These are phyloP conservation scores for Emydocephalus ijimae DNA, from an alignment of 2,113 vertebrate genomes.

Conservation along the genomic window DNA sequence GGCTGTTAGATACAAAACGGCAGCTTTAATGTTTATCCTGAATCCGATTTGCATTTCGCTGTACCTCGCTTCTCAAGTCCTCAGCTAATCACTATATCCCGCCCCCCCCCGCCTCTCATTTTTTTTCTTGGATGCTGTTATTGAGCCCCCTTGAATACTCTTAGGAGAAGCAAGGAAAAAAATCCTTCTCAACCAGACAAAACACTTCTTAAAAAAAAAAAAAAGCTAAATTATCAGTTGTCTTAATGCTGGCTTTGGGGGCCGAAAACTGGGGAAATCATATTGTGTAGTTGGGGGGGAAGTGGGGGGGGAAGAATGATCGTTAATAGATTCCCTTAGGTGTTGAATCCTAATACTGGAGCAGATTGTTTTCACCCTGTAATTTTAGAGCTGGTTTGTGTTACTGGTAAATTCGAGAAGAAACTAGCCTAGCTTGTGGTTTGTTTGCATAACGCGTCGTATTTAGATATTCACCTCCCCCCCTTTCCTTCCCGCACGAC, in stretches of 20 bases:
- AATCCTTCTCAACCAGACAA: neutral
- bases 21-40: constrained; percentile 59
- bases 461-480: neutral
- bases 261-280: constrained; percentile 14
- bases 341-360: neutral
- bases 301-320: neutral
- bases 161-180: neutral
- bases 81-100: neutral
- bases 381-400: constrained; percentile 17
- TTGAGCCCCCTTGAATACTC: neutral
- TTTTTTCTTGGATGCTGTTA: neutral
- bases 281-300: neutral
- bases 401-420: constrained; percentile 44
- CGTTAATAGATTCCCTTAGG: neutral
- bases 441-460: constrained; percentile 64
- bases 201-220: neutral
- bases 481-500: no score
- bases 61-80: neutral
- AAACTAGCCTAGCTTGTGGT: constrained; percentile 51
- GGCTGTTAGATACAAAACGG: constrained; percentile 55
- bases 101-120: neutral
- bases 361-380: constrained; percentile 34
- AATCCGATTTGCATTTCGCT: constrained; percentile 36
- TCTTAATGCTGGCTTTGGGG: constrained; percentile 56
- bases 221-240: constrained; percentile 60